These are phyloP conservation scores for Leucophenga varia DNA, from an alignment of 1,140 invertebrate species.

Conservation along the genomic window DNA sequence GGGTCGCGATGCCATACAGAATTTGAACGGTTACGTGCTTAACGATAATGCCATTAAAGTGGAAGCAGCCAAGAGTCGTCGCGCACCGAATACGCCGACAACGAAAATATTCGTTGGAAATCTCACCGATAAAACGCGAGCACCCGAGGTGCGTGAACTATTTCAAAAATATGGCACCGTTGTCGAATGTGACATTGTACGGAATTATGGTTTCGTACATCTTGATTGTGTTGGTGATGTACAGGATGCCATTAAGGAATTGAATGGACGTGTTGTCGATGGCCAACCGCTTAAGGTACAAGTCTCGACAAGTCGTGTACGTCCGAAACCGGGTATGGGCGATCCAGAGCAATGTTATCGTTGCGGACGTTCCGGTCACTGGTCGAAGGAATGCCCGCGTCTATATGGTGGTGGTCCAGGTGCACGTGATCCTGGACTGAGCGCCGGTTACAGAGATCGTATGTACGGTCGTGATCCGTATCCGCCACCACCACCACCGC, in stretches of 20 bases:
- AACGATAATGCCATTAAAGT: conserved; percentile 89
- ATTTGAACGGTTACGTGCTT: conserved; percentile 83
- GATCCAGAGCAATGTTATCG: conserved; percentile 92
- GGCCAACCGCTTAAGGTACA: conserved; percentile 87
- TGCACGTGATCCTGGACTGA: conserved; percentile 41
- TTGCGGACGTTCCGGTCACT: conserved; percentile 90
- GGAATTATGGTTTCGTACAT: conserved; percentile 91
- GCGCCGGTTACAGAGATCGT: conserved; percentile 68
- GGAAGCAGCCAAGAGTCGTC: conserved; percentile 84
- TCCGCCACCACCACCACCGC: conserved; percentile 79
- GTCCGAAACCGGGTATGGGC: conserved; percentile 92
- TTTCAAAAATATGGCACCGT: conserved; percentile 88
- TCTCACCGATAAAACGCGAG: conserved; percentile 84
- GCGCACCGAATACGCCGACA: conserved; percentile 79
- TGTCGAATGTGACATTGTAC: conserved; percentile 87
- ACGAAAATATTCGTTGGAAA: conserved; percentile 91
- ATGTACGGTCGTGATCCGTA: conserved; percentile 83
- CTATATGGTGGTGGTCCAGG: conserved; percentile 74
- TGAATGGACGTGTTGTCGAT: conserved; percentile 81
- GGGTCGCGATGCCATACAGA: conserved; percentile 88
- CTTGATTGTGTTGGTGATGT: conserved; percentile 80
- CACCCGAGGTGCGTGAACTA: conserved; percentile 80
- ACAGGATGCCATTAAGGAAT: conserved; percentile 81
- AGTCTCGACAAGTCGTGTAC: conserved; percentile 85
- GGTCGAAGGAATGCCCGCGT: conserved; percentile 90